Conservation (phyloP, 2,113 vertebrate genomes). For the Astatoreochromis straeleni region DNA sequence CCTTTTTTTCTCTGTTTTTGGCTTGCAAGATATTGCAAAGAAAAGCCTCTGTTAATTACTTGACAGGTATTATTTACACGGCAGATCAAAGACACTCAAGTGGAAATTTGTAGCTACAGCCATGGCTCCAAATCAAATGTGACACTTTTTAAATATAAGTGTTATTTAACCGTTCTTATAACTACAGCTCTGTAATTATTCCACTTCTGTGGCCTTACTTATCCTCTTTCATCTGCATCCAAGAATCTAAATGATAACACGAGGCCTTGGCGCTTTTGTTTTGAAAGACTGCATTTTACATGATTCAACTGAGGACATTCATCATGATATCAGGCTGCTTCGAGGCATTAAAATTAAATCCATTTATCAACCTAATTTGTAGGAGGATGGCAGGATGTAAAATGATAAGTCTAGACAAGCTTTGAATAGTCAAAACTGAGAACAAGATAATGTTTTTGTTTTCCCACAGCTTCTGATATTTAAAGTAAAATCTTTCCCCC, state of each 20-base stretch:
- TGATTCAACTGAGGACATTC: background rate
- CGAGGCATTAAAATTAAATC: constrained; percentile 19
- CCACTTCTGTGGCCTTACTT: background rate
- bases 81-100: constrained; percentile 41
- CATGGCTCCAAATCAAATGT: constrained; percentile 49
- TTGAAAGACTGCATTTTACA: background rate
- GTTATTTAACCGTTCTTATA: constrained; percentile 43
- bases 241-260: constrained; percentile 54
- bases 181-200: constrained; percentile 46
- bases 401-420: background rate
- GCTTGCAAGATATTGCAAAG: constrained; percentile 21
- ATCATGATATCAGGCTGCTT: background rate
- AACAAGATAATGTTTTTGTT: background rate
- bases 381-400: constrained; percentile 1
- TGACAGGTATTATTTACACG: constrained; percentile 28
- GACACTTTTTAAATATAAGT: constrained; percentile 43
- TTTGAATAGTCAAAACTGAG: background rate
- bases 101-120: constrained; percentile 44
- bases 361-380: constrained; percentile 8
- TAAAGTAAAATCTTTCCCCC: background rate
- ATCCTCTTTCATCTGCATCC: constrained; percentile 52
- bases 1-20: background rate
- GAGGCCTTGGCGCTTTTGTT: constrained; percentile 10
- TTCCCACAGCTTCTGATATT: background rate
- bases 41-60: constrained; percentile 31